Base-by-base conservation (phyloP, 2,888 invertebrate species). In the Ornithoptera alexandrae region DNA sequence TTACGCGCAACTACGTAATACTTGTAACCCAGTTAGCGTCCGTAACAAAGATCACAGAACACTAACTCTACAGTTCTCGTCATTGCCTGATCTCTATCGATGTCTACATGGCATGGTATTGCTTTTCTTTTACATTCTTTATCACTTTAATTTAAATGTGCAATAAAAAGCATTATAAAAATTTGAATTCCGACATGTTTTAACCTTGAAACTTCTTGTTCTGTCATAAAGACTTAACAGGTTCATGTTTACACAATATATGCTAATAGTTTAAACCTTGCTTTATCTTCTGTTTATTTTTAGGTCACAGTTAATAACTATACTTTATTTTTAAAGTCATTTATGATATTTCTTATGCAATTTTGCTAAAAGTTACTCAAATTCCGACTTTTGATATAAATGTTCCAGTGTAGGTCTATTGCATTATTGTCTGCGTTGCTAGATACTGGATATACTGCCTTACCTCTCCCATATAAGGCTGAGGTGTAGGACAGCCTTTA, bases 391-490 rank as follows among this genome's bases (percentile, higher is more conserved):
- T 22, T 46, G 4, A 42, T 46, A 62, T 24, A 66, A 22, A 69
- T 69, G n/a, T 61, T 39, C 1, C 36, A 39, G 70, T 60, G 70
- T 70, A 63, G 70, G 67, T 57, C 39, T 59, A 8, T 46, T 64
- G 64, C 60, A 69, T 58, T 71, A 56, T 36, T 65, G 62, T 62
- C 53, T 66, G 59, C 24, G 56, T 15, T 50, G n/a, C 36, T 42
- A 24, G n/a, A 56, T 66, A 71, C 67, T 39, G 58, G 57, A 69
- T 62, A 63, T 59, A 62, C 61, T 50, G 62, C 58, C 72, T 73
- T 69, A 75, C 69, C 71, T 74, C 78, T 75, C 73, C 83, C 85
- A 71, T 84, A 86, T 82, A 86, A 83, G 87, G 88, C 74, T 73
- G 75, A 78, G 76, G 76, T 74, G 72, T 75, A 74, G 77, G 75